Evolutionary conservation across 2,113 vertebrate species (phyloP).

Genomic region (Mola mola): DNA sequence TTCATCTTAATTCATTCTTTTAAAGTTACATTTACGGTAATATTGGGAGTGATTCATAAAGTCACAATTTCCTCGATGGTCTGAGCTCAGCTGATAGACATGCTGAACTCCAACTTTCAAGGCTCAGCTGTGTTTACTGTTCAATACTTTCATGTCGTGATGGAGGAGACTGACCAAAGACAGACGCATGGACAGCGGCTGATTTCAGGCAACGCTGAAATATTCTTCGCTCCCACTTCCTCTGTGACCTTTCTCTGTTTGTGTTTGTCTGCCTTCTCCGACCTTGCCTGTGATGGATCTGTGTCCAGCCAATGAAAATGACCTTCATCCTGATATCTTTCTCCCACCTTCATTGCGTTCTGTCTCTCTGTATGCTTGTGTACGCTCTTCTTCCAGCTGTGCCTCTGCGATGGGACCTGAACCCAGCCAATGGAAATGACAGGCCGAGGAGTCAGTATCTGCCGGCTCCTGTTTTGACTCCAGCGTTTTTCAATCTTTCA

Average conservation of each 20-base stretch:
- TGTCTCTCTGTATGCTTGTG: conserved; percentile 4
- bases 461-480: conserved; percentile 12
- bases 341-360: conserved; percentile 1
- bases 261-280: conserved; percentile 17
- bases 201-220: conserved; percentile 28
- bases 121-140: conserved; percentile 1
- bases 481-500: conserved; percentile 43
- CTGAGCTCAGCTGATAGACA: too few species aligned
- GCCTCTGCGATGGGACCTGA: conserved; percentile 38
- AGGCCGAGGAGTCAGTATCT: conserved; percentile 46
- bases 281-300: conserved; percentile 36
- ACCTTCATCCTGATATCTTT: conserved; percentile 31
- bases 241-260: conserved; percentile 7
- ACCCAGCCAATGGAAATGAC: conserved; percentile 65
- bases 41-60: too few species aligned
- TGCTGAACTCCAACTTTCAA: background rate
- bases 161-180: conserved; percentile 25
- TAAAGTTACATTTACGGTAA: too few species aligned
- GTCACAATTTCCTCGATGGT: too few species aligned
- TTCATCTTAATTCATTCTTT: conserved; percentile 9
- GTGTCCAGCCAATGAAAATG: conserved; percentile 42
- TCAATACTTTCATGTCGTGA: conserved; percentile 29
- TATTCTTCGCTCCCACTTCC: conserved; percentile 6
- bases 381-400: conserved; percentile 32
- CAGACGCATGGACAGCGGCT: conserved; percentile 25